Evolutionary conservation across 2,797 vertebrate species (phyloP).

Genomic region (Sebastes diploproa): DNA sequence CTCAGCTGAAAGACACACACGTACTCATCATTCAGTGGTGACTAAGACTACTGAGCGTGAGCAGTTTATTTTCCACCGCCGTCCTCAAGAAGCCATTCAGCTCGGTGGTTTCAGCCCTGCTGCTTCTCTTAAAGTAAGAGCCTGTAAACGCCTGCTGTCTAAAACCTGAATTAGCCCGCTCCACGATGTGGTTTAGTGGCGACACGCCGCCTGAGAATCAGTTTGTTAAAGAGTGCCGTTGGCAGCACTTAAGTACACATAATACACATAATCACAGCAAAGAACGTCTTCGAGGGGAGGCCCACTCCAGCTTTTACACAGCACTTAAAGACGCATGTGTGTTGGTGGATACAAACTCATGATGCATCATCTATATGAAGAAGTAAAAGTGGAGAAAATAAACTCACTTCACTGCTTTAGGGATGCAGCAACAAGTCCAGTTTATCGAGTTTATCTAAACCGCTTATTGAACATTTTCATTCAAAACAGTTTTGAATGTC

Average conservation of each 20-base stretch:
- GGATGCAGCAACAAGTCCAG: not conserved
- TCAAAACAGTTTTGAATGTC: not conserved
- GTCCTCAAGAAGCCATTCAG: not conserved
- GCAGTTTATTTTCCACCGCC: not conserved
- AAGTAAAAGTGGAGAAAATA: not conserved
- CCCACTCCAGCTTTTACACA: not conserved
- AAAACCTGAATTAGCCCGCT: constrained; percentile 6
- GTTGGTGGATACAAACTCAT: not conserved
- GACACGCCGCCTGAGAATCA: not conserved
- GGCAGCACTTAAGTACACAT: constrained; percentile 38
- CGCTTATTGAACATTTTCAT: not conserved
- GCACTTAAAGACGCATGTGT: not conserved
- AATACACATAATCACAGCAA: constrained; percentile 26
- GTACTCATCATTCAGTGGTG: not conserved
- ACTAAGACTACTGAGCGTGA: not conserved
- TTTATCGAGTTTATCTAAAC: not conserved
- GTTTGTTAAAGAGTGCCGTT: constrained; percentile 19
- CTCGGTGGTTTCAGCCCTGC: not conserved
- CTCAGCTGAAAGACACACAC: not conserved
- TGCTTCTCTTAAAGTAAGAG: not conserved
- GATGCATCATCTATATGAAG: not conserved
- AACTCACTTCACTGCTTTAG: not conserved
- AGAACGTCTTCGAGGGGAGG: constrained; percentile 4
- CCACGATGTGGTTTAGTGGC: not conserved
- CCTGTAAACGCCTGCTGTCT: constrained; percentile 5